A percentile compares a stretch with the other conserved stretches of the same genome.
These are phyloP conservation scores for Lithophane semibrunnea DNA, from an alignment of 2,888 invertebrate species.

Conservation along the genomic window DNA sequence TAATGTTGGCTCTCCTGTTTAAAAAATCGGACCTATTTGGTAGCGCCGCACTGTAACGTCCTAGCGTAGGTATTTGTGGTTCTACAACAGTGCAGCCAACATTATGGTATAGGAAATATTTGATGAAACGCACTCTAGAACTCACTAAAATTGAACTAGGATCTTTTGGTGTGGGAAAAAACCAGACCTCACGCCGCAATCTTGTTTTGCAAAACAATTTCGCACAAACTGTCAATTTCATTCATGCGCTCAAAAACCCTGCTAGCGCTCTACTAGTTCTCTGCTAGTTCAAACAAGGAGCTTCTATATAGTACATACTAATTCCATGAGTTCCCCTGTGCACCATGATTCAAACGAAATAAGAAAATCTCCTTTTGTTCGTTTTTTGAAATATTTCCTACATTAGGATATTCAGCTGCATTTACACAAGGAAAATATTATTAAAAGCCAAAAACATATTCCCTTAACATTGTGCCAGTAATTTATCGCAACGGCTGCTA, in stretches of 20 bases:
- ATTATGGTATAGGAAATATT: no score
- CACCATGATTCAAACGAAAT: background rate
- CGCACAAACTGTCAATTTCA: background rate
- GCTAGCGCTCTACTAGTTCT: no score
- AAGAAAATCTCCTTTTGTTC: background rate
- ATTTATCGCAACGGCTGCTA: conserved; percentile 3
- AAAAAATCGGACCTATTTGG: no score
- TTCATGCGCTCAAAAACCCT: background rate
- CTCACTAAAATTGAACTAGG: background rate
- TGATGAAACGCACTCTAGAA: no score
- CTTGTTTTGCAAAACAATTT: background rate
- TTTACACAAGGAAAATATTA: background rate
- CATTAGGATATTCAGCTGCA: background rate
- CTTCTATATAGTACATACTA: no score
- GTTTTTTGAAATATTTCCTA: background rate
- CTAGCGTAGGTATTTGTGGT: no score
- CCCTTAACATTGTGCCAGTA: background rate
- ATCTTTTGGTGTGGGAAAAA: background rate
- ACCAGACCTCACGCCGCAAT: background rate
- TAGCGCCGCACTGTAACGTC: no score
- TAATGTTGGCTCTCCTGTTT: no score
- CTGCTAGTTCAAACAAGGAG: no score
- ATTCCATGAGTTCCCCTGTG: no score
- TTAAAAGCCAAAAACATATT: background rate
- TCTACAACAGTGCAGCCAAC: no score